Conservation (phyloP, 2,797 vertebrate species). For the Anabacerthia variegaticeps region DNA sequence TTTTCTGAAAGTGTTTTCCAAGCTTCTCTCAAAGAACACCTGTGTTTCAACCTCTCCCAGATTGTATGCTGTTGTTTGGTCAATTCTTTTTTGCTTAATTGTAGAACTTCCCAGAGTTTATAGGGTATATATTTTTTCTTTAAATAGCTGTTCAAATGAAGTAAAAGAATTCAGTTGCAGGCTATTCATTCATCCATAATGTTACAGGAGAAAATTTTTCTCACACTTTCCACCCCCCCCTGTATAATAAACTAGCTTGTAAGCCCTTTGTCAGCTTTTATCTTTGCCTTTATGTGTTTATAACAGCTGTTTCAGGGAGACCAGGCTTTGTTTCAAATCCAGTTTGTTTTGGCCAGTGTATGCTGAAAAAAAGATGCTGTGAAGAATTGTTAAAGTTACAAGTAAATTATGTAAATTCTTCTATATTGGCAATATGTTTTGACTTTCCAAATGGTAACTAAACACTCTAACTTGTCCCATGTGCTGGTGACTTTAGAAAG, state of each 20-base stretch:
- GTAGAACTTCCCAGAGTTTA: not conserved
- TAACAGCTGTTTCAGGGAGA: not conserved
- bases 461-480: not conserved
- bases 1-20: not conserved
- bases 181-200: not conserved
- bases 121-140: not conserved
- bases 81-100: not conserved
- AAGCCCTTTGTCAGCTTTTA: not conserved
- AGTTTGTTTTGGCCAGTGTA: not conserved
- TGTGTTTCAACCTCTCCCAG: not conserved
- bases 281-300: not conserved
- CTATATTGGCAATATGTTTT: not conserved
- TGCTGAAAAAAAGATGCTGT: not conserved
- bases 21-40: not conserved
- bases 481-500: not conserved
- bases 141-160: not conserved
- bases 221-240: not conserved
- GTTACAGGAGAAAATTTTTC: not conserved
- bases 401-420: not conserved
- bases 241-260: not conserved
- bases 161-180: not conserved
- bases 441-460: not conserved
- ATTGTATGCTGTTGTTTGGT: not conserved
- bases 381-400: not conserved
- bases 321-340: not conserved